phyloP scores from a whole-genome alignment of 2,888 invertebrate genomes.

The Hypolimnas misippus region DNA sequence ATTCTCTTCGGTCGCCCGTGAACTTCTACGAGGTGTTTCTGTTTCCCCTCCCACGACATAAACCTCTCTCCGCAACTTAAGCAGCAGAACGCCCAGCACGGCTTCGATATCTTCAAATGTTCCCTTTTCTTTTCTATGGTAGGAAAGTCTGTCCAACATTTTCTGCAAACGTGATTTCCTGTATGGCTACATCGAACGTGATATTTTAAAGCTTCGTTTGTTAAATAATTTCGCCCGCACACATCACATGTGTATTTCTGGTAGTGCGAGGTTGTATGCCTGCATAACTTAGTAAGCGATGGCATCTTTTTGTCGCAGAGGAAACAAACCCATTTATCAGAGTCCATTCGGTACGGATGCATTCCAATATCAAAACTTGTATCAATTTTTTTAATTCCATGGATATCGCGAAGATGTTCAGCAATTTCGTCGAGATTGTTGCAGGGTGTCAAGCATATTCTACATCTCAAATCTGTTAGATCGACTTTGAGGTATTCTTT shows the following conservation, averaged over 20 bases:
- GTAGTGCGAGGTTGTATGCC: constrained; percentile 70
- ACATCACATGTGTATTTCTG: constrained; percentile 67
- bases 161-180: constrained; percentile 61
- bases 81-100: constrained; percentile 67
- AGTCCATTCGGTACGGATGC: constrained; percentile 65
- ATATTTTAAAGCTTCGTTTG: constrained; percentile 64
- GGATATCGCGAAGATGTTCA: constrained; percentile 57
- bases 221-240: constrained; percentile 67
- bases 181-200: constrained; percentile 66
- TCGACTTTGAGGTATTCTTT: constrained; percentile 72
- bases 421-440: constrained; percentile 57
- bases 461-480: constrained; percentile 62
- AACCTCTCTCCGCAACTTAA: constrained; percentile 67
- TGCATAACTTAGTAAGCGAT: constrained; percentile 59
- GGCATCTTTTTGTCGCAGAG: constrained; percentile 63
- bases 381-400: constrained; percentile 55
- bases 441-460: constrained; percentile 56
- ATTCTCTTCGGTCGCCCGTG: constrained; percentile 56
- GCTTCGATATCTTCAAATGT: constrained; percentile 58
- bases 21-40: constrained; percentile 57
- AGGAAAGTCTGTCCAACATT: constrained; percentile 67
- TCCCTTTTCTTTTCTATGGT: constrained; percentile 56
- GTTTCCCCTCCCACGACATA: constrained; percentile 67
- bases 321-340: constrained; percentile 62
- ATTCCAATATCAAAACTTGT: constrained; percentile 60